phyloP scores from a whole-genome alignment of 2,113 vertebrate genomes.

The Eublepharis macularius region DNA sequence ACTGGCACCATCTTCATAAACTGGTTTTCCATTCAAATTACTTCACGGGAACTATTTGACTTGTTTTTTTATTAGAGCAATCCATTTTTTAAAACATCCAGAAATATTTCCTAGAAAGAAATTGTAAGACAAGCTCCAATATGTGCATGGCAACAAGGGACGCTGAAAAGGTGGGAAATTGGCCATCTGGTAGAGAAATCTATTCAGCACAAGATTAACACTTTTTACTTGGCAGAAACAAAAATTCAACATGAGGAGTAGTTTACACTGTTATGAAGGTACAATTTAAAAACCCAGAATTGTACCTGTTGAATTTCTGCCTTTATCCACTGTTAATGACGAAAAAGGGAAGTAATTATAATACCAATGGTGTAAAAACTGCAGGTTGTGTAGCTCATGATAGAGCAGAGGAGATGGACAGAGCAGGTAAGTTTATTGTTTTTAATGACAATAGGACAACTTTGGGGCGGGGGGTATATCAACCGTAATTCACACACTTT shows the following conservation, averaged over 20 bases:
- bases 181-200: background rate
- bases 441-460: background rate
- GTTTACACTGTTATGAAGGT: background rate
- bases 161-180: no score
- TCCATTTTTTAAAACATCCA: background rate
- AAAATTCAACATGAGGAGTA: background rate
- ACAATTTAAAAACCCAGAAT: background rate
- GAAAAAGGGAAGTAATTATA: background rate
- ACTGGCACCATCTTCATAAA: no score
- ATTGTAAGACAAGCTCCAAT: no score
- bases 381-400: background rate
- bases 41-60: background rate
- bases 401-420: background rate
- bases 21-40: background rate
- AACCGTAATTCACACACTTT: no score
- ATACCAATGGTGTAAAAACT: background rate
- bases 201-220: background rate
- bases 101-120: background rate
- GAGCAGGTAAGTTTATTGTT: background rate
- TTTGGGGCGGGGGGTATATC: no score
- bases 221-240: background rate
- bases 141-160: no score
- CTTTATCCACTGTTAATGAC: no score
- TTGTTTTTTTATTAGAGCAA: background rate
- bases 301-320: background rate